A percentile compares a stretch with the other conserved stretches of the same genome.
phyloP scores from a whole-genome alignment of 2,113 vertebrate species.

The Hydrolagus affinis region DNA sequence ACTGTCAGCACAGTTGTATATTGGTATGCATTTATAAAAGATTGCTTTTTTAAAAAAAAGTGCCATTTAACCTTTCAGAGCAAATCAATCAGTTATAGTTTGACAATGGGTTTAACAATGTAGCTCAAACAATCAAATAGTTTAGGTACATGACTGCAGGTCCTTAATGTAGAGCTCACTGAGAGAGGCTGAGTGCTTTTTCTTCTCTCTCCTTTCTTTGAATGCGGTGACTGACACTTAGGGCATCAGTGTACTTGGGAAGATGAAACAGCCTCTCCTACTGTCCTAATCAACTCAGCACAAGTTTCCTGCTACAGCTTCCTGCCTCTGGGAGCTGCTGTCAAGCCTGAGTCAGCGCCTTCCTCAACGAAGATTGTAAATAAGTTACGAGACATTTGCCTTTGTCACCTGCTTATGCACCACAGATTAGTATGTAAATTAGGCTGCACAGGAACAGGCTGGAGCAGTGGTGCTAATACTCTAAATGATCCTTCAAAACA shows the following conservation, averaged over 20 bases:
- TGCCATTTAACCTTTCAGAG: slow-evolving; percentile 10
- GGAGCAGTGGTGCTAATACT: slow-evolving; percentile 43
- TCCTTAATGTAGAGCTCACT: background rate
- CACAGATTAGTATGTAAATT: slow-evolving; percentile 43
- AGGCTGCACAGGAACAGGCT: slow-evolving; percentile 42
- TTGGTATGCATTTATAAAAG: background rate
- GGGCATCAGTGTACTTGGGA: slow-evolving; percentile 35
- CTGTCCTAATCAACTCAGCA: slow-evolving; percentile 34
- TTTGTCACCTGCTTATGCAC: slow-evolving; percentile 42
- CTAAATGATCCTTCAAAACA: slow-evolving; percentile 48
- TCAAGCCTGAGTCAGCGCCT: slow-evolving; percentile 50
- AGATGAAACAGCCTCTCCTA: slow-evolving; percentile 41
- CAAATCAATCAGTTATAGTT: background rate
- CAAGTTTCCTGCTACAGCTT: slow-evolving; percentile 35
- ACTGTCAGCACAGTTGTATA: background rate
- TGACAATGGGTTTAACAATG: slow-evolving; percentile 11
- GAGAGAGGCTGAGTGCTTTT: background rate
- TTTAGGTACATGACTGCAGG: background rate
- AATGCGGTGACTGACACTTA: slow-evolving; percentile 24
- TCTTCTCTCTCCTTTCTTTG: background rate
- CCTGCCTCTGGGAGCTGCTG: slow-evolving; percentile 40
- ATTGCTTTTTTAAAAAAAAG: slow-evolving; percentile 11
- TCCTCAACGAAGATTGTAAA: slow-evolving; percentile 41
- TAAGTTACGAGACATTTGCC: slow-evolving; percentile 39
- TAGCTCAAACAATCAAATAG: background rate